These are phyloP conservation scores for Plecotus auritus DNA, from an alignment of 2,113 vertebrate species.

Conservation along the genomic window DNA sequence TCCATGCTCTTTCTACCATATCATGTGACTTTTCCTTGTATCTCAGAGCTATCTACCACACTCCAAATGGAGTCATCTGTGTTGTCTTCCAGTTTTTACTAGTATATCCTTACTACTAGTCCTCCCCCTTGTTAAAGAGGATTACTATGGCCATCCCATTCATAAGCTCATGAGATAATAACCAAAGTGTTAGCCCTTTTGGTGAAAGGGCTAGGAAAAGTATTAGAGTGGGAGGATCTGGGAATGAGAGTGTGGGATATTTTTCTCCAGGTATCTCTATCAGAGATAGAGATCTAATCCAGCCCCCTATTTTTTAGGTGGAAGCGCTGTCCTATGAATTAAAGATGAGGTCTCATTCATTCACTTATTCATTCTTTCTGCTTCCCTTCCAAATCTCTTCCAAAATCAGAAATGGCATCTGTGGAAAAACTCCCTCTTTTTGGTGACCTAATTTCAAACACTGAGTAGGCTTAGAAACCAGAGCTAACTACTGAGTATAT, in stretches of 20 bases:
- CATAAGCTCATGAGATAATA: not conserved
- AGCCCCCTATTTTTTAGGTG: not conserved
- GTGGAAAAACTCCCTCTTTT: not conserved
- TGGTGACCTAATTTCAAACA: not conserved
- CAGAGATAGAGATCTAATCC: not conserved
- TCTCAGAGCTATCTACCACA: not conserved
- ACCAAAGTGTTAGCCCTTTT: not conserved
- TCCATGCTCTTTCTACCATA: not conserved
- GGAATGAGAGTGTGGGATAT: not conserved
- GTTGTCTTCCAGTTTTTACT: not conserved
- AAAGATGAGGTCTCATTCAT: not conserved
- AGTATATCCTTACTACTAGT: not conserved
- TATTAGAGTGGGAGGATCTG: not conserved
- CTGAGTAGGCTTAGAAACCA: not conserved
- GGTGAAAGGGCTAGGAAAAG: not conserved
- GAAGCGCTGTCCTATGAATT: not conserved
- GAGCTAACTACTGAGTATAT: not conserved
- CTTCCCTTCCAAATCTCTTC: not conserved
- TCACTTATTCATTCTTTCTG: not conserved
- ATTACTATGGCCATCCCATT: not conserved
- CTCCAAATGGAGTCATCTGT: not conserved
- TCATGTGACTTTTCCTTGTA: not conserved
- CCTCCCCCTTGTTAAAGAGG: not conserved
- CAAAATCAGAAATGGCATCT: not conserved
- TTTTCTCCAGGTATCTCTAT: not conserved